Evolutionary conservation across 2,888 invertebrate species (phyloP), one percentile per base, ranked within the genome.

Genomic region (Hypena proboscidalis): DNA sequence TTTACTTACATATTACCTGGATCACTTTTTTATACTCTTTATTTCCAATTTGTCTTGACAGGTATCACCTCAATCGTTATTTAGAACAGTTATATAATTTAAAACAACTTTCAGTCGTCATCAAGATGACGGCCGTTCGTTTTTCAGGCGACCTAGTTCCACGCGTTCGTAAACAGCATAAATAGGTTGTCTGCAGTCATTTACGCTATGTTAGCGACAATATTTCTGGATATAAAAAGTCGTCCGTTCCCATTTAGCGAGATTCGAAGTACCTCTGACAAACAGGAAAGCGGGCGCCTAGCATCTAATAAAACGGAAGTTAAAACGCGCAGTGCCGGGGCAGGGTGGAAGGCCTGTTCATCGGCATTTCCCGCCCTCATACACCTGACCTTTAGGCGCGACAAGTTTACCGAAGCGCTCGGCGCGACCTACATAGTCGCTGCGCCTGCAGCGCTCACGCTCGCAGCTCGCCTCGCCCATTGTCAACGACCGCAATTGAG

Each of bases 311-410:
- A 76, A 84, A 80, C 82, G 85, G 84, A 84, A 85, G 86, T 80
- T 76, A 74, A 74, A 81, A 73, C 70, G 73, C 71, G 63, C 65
- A 58, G 74, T 55, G 60, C 65, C 65, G 66, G 70, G 58, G 71
- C 60, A 66, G 72, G 71, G 73, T 71, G 72, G 74, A 71, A 78
- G 69, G 74, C 71, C 77, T 74, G 77, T 79, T 82, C 82, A 80
- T 81, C 79, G 85, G 75, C 80, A 80, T 83, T 88, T 86, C 84
- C 84, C 84, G 86, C 80, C 86, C 85, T 84, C 83, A 86, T 85
- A 87, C 87, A 88, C 88, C 87, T 90, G 90, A 89, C 89, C 90
- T 90, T 90, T 89, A 72, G 70, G 81, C 78, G 83, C 83, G 85
- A 86, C 88, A 79, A 87, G 87, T 85, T 89, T 83, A 85, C 79